A percentile compares a stretch with the other conserved stretches of the same genome.
Evolutionary conservation across 2,888 invertebrate species (phyloP).

Genomic region (Acanthosepion esculentum): DNA sequence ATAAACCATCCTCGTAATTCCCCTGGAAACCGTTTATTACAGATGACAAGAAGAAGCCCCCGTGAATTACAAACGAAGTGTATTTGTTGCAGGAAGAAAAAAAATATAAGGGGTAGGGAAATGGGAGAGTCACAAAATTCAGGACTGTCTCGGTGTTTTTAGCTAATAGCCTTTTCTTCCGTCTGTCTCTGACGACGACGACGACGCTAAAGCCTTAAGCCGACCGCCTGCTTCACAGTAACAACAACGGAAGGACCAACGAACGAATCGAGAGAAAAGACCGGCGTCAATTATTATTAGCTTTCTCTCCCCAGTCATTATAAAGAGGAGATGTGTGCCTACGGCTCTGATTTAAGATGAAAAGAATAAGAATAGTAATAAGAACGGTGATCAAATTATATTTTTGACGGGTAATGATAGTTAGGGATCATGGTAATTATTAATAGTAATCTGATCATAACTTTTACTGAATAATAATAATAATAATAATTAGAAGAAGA

Average conservation of each 20-base stretch:
- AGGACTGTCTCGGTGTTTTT: slow-evolving; percentile 2
- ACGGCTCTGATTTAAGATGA: background rate
- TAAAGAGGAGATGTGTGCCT: background rate
- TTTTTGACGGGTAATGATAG: background rate
- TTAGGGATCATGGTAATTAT: background rate
- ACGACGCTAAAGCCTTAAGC: background rate
- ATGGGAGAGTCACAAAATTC: background rate
- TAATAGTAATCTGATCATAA: background rate
- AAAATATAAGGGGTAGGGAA: background rate
- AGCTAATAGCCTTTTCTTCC: background rate
- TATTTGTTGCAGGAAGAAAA: background rate
- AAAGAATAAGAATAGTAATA: background rate
- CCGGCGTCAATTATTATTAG: background rate
- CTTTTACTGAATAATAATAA: too few species aligned
- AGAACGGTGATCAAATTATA: background rate
- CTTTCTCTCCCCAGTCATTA: background rate
- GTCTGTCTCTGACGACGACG: background rate
- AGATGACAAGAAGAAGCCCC: slow-evolving; percentile 12
- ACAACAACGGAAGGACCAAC: background rate
- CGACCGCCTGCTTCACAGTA: background rate
- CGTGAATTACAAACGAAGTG: background rate
- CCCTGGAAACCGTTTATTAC: background rate
- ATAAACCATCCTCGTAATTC: background rate
- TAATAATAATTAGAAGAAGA: too few species aligned
- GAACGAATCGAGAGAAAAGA: background rate